Conservation (phyloP, 1,140 invertebrate genomes). For the Drosophila teissieri region DNA sequence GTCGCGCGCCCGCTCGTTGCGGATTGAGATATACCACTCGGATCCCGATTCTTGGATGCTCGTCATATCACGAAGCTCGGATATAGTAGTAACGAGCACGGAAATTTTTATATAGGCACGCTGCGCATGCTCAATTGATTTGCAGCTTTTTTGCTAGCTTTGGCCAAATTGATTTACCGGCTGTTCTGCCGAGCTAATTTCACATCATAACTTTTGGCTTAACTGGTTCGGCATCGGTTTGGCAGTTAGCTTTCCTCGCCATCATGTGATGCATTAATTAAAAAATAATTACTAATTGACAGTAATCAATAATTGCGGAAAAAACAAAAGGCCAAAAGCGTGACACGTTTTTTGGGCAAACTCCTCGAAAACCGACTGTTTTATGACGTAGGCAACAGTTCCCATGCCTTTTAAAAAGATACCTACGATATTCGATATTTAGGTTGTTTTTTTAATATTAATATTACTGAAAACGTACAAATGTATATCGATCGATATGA, state of each 20-base stretch:
- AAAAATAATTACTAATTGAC: slow-evolving; percentile 53
- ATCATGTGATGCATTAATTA: slow-evolving; percentile 57
- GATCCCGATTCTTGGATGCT: slow-evolving; percentile 20
- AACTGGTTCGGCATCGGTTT: slow-evolving; percentile 43
- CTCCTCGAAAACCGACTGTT: neutral
- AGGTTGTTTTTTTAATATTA: neutral
- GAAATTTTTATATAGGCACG: slow-evolving; percentile 55
- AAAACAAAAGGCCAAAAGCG: slow-evolving; percentile 27
- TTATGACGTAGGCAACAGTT: slow-evolving; percentile 14
- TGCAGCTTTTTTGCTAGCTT: slow-evolving; percentile 49
- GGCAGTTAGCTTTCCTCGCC: slow-evolving; percentile 26
- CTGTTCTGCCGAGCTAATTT: slow-evolving; percentile 8
- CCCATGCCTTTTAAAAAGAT: neutral
- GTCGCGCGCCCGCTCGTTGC: slow-evolving; percentile 52
- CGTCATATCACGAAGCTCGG: slow-evolving; percentile 7
- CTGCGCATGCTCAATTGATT: slow-evolving; percentile 60
- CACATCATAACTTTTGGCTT: slow-evolving; percentile 7
- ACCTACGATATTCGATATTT: neutral
- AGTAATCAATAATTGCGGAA: slow-evolving; percentile 38
- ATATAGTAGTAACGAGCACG: slow-evolving; percentile 43
- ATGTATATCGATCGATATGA: too few species aligned
- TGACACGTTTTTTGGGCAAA: slow-evolving; percentile 34
- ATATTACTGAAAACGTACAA: too few species aligned
- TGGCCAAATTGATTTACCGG: slow-evolving; percentile 50
- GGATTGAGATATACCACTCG: slow-evolving; percentile 17